phyloP scores from a whole-genome alignment of 2,888 invertebrate genomes.

The Lithosia quadra region DNA sequence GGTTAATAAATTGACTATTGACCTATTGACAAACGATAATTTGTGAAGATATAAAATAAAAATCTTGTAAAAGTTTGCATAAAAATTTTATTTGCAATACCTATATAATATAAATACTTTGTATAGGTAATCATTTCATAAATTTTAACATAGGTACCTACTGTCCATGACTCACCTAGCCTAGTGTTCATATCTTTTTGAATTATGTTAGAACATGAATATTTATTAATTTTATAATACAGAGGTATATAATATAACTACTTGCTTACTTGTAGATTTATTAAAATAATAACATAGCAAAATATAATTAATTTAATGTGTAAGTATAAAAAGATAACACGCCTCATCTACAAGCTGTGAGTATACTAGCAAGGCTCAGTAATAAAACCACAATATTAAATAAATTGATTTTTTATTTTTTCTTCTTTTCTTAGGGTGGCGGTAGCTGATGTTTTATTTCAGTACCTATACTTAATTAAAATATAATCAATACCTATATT shows the following conservation, averaged over 20 bases:
- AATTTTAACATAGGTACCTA: conserved; percentile 35
- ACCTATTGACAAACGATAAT: too few species aligned
- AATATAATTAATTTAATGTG: not conserved
- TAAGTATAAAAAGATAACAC: conserved; percentile 24
- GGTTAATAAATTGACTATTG: too few species aligned
- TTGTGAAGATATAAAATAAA: too few species aligned
- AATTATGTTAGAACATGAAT: conserved; percentile 27
- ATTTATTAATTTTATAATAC: conserved; percentile 9
- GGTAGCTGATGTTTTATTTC: conserved; percentile 34
- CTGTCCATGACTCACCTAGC: conserved; percentile 28
- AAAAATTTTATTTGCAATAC: conserved; percentile 42
- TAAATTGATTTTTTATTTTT: too few species aligned
- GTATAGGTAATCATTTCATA: conserved; percentile 38
- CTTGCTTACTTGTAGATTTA: not conserved
- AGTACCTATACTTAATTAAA: too few species aligned
- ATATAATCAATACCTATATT: conserved; percentile 6
- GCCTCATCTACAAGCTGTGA: conserved; percentile 23
- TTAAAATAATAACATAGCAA: conserved; percentile 10
- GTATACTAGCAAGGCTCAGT: conserved; percentile 35
- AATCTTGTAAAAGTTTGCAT: conserved; percentile 10
- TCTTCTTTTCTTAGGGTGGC: too few species aligned
- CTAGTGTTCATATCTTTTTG: conserved; percentile 37
- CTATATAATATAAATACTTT: conserved; percentile 46
- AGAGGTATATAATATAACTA: not conserved
- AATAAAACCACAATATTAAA: conserved; percentile 28